Percentiles rank a stretch among this genome's conserved stretches.
These are phyloP conservation scores for Cyprinus carpio DNA, from an alignment of 2,113 vertebrate species.

Conservation along the genomic window DNA sequence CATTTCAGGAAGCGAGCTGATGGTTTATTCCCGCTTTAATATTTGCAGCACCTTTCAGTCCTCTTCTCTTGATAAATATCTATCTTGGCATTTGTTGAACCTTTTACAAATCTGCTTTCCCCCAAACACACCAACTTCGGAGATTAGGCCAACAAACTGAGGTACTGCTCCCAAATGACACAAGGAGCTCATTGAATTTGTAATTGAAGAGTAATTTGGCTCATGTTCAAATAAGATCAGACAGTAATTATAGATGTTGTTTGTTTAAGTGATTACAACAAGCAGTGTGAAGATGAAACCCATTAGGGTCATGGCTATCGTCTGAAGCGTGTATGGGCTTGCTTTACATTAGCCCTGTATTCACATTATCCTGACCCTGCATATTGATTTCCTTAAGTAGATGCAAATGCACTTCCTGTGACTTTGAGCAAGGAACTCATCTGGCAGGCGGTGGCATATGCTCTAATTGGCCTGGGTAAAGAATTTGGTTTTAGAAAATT, in stretches of 20 bases:
- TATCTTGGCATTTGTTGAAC: slow-evolving; percentile 36
- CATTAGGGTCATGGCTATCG: slow-evolving; percentile 19
- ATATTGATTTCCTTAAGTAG: slow-evolving; percentile 41
- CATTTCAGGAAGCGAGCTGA: slow-evolving; percentile 15
- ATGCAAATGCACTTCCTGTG: slow-evolving; percentile 46
- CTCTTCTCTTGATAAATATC: slow-evolving; percentile 26
- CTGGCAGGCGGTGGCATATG: slow-evolving; percentile 25
- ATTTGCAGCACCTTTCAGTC: slow-evolving; percentile 10
- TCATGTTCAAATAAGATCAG: slow-evolving; percentile 36
- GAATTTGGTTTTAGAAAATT: slow-evolving; percentile 32
- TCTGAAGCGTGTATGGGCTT: neutral
- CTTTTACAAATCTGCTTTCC: slow-evolving; percentile 26
- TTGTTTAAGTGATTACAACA: slow-evolving; percentile 33
- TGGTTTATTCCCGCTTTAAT: slow-evolving; percentile 23
- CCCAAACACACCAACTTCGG: neutral
- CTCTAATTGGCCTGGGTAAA: slow-evolving; percentile 37
- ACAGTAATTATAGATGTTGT: slow-evolving; percentile 34
- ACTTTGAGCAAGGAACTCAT: slow-evolving; percentile 39
- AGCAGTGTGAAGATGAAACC: slow-evolving; percentile 16
- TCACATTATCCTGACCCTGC: slow-evolving; percentile 41
- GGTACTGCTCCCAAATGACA: slow-evolving; percentile 18
- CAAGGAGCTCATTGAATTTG: slow-evolving; percentile 1
- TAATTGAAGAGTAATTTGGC: slow-evolving; percentile 45
- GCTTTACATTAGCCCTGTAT: slow-evolving; percentile 33
- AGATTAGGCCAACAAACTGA: slow-evolving; percentile 14